phyloP scores from a whole-genome alignment of 2,113 vertebrate species.

The Ophthalmolycus amberensis region DNA sequence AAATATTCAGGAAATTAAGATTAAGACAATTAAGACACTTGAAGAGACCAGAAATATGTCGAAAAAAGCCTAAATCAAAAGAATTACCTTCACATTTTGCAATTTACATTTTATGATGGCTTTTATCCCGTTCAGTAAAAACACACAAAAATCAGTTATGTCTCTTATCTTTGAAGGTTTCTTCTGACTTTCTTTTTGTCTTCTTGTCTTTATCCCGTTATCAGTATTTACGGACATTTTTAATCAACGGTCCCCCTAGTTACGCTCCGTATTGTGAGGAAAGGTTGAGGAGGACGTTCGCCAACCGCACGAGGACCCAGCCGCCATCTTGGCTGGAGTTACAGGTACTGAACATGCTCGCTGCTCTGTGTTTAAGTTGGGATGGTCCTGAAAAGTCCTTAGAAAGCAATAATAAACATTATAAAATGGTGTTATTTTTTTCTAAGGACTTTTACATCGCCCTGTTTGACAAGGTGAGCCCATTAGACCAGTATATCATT shows the following conservation, averaged over 20 bases:
- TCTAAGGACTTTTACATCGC: constrained; percentile 92
- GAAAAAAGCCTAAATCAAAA: not conserved
- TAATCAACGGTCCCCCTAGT: constrained; percentile 91
- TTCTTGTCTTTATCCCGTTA: not conserved
- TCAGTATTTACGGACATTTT: constrained; percentile 94
- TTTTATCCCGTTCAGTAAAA: no score
- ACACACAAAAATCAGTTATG: not conserved
- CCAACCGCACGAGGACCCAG: constrained; percentile 93
- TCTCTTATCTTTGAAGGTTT: not conserved
- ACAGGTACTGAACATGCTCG: constrained; percentile 82
- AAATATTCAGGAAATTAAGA: not conserved
- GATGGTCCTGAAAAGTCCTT: not conserved
- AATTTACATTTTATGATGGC: not conserved
- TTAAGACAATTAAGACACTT: no score
- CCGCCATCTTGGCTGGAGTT: constrained; percentile 98
- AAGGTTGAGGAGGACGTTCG: constrained; percentile 91
- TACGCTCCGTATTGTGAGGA: constrained; percentile 98
- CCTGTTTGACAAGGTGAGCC: constrained; percentile 94
- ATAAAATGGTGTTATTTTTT: no score
- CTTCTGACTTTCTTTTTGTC: not conserved
- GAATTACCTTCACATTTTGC: not conserved
- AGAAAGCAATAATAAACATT: not conserved
- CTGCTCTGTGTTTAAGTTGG: not conserved
- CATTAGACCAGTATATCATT: not conserved
- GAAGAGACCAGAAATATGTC: not conserved